A percentile compares a stretch with the other conserved stretches of the same genome.
Evolutionary conservation across 2,888 invertebrate genomes (phyloP).

Genomic region (Argyra leucocephala): DNA sequence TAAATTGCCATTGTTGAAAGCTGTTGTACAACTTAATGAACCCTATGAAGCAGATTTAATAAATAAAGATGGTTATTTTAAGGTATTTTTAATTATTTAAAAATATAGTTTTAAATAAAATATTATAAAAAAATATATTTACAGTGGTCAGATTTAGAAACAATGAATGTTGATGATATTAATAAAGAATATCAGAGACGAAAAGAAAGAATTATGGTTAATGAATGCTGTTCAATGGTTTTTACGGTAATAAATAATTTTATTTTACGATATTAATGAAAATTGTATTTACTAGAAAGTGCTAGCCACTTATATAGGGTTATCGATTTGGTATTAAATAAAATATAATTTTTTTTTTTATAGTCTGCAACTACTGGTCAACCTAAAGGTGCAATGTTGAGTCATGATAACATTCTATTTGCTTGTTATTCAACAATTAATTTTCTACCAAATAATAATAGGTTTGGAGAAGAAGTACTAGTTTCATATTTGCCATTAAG

Average conservation of each 20-base stretch:
- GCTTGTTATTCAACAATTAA: slow-evolving; percentile 52
- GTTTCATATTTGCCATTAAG: slow-evolving; percentile 81
- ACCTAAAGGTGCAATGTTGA: slow-evolving; percentile 88
- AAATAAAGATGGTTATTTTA: slow-evolving; percentile 40
- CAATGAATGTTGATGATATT: slow-evolving; percentile 60
- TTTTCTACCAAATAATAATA: slow-evolving; percentile 47
- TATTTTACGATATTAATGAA: neutral
- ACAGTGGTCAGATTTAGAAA: slow-evolving; percentile 71
- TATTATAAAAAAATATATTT: too few relatives aligned
- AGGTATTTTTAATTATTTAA: slow-evolving; percentile 31
- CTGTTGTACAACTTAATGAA: slow-evolving; percentile 52
- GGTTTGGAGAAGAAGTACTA: slow-evolving; percentile 51
- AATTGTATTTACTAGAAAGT: neutral
- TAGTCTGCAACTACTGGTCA: slow-evolving; percentile 81
- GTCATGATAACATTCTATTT: slow-evolving; percentile 77
- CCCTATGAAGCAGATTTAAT: slow-evolving; percentile 40
- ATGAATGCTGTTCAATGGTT: slow-evolving; percentile 77
- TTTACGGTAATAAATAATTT: slow-evolving; percentile 56
- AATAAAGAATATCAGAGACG: slow-evolving; percentile 59
- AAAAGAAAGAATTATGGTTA: slow-evolving; percentile 59
- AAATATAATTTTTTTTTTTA: slow-evolving; percentile 29
- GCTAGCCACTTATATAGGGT: too few relatives aligned
- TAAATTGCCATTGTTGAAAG: slow-evolving; percentile 64
- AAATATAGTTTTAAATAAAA: too few relatives aligned
- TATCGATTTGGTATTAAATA: neutral